Evolutionary conservation across 2,888 invertebrate genomes (phyloP).

Genomic region (Trichogramma evanescens): DNA sequence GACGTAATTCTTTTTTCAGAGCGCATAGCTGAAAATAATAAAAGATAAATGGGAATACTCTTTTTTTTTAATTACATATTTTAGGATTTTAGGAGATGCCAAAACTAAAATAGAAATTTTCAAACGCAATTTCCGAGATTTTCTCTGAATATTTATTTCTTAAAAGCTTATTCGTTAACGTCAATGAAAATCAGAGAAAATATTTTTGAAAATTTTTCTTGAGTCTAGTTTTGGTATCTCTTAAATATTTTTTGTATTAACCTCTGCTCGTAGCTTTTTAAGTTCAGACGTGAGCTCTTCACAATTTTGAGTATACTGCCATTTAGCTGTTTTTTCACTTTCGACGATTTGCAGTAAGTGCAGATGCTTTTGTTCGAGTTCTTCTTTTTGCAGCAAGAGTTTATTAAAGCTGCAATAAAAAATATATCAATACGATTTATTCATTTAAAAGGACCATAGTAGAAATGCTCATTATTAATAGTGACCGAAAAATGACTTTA

Average conservation of each 20-base stretch:
- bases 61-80: too few relatives aligned
- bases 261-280: constrained; percentile 81
- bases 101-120: not conserved
- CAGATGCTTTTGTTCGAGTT: constrained; percentile 84
- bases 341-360: constrained; percentile 84
- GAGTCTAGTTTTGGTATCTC: not conserved
- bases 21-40: constrained; percentile 61
- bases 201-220: not conserved
- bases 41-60: not conserved
- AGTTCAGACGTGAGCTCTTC: constrained; percentile 84
- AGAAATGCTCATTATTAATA: too few relatives aligned
- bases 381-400: constrained; percentile 79
- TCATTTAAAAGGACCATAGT: too few relatives aligned
- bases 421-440: too few relatives aligned
- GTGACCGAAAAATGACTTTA: too few relatives aligned
- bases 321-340: constrained; percentile 85
- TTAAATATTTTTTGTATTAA: constrained; percentile 41
- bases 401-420: constrained; percentile 71
- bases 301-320: constrained; percentile 89
- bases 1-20: constrained; percentile 72
- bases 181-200: not conserved
- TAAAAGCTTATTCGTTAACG: not conserved
- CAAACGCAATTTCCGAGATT: not conserved
- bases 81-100: too few relatives aligned
- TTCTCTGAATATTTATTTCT: not conserved